Percentiles rank a stretch among this genome's conserved stretches.
Evolutionary conservation across 2,888 invertebrate species (phyloP).

Genomic region (Pardosa pseudoannulata): DNA sequence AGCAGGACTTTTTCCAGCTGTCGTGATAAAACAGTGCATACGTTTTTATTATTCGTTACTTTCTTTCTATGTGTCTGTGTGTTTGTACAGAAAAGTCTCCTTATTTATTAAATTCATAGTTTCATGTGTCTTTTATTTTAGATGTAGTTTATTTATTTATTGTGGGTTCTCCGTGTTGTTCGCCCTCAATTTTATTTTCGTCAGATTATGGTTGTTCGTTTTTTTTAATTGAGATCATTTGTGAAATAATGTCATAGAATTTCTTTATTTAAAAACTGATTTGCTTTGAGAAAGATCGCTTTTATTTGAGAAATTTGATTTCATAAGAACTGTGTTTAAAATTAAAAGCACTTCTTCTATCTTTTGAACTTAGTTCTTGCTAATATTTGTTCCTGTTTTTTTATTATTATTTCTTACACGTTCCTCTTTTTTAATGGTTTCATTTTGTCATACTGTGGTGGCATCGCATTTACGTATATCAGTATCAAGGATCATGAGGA

Average conservation of each 20-base stretch:
- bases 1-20: constrained; percentile 64
- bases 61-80: constrained; percentile 43
- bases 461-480: too few relatives aligned
- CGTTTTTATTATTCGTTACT: constrained; percentile 44
- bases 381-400: too few relatives aligned
- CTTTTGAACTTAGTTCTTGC: too few relatives aligned
- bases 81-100: constrained; percentile 30
- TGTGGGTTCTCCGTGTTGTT: constrained; percentile 33
- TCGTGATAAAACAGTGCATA: constrained; percentile 49
- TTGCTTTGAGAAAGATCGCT: too few relatives aligned
- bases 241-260: constrained; percentile 10
- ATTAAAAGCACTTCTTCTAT: too few relatives aligned
- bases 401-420: too few relatives aligned
- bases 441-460: too few relatives aligned
- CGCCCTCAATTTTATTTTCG: background rate
- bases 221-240: background rate
- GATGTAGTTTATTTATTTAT: constrained; percentile 59
- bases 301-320: too few relatives aligned
- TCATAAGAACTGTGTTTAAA: too few relatives aligned
- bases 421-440: too few relatives aligned
- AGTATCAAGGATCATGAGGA: too few relatives aligned
- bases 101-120: constrained; percentile 66
- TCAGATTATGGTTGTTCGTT: too few relatives aligned
- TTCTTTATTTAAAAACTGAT: background rate
- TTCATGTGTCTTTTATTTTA: constrained; percentile 18